phyloP scores from a whole-genome alignment of 2,888 invertebrate species.

The Cheilosia impressa region DNA sequence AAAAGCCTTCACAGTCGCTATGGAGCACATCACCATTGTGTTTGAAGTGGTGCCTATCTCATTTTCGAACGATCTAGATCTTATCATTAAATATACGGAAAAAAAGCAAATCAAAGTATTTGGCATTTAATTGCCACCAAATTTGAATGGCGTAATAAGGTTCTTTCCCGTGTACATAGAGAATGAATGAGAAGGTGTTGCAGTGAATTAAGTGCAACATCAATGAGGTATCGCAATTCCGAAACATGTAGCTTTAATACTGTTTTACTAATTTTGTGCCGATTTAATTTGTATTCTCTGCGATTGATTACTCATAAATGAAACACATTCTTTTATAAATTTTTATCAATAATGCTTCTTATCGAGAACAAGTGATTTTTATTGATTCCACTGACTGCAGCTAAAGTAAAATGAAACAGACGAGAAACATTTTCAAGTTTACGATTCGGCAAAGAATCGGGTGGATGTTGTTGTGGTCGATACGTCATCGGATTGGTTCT shows the following conservation, averaged over 20 bases:
- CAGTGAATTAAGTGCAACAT: too few species aligned
- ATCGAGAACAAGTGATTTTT: slow-evolving; percentile 21
- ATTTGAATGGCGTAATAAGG: neutral
- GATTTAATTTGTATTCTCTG: neutral
- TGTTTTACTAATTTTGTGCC: neutral
- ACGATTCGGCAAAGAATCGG: slow-evolving; percentile 46
- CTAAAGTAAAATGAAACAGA: neutral
- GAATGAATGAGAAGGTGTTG: too few species aligned
- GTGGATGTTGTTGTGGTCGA: slow-evolving; percentile 27
- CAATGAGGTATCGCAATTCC: too few species aligned
- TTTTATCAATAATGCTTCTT: slow-evolving; percentile 24
- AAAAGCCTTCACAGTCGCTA: slow-evolving; percentile 1
- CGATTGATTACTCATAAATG: neutral
- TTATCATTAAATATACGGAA: slow-evolving; percentile 21
- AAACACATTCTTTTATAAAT: neutral
- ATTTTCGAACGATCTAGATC: slow-evolving; percentile 24
- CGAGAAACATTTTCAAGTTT: neutral
- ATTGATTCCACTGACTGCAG: neutral
- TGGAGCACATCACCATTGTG: slow-evolving; percentile 14
- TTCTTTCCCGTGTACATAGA: too few species aligned
- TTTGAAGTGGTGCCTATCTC: slow-evolving; percentile 21
- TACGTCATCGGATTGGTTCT: neutral
- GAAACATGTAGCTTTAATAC: neutral
- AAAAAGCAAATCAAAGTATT: neutral
- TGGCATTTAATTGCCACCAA: neutral